phyloP scores from a whole-genome alignment of 2,797 vertebrate species.

The Ptychobarbus kaznakovi region DNA sequence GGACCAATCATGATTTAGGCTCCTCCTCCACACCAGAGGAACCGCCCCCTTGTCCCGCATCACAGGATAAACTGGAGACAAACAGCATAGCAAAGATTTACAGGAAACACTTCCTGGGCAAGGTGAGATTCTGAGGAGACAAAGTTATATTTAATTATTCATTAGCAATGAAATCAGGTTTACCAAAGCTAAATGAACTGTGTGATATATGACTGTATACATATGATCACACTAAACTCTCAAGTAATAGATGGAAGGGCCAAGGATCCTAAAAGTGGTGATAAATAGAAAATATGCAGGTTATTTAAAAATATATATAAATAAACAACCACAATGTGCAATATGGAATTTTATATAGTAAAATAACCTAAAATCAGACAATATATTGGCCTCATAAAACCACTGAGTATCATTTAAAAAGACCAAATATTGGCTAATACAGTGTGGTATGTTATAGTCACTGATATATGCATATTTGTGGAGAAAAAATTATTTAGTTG shows the following conservation, averaged over 20 bases:
- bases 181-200: background rate
- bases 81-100: constrained; percentile 89
- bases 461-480: background rate
- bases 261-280: background rate
- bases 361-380: background rate
- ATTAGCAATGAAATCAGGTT: background rate
- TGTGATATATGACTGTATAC: too few species aligned
- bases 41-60: constrained; percentile 76
- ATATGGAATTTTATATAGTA: background rate
- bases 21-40: constrained; percentile 70
- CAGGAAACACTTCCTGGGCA: constrained; percentile 93
- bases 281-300: background rate
- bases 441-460: background rate
- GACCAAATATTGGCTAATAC: background rate
- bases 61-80: constrained; percentile 87
- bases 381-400: background rate
- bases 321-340: background rate
- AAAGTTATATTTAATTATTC: background rate
- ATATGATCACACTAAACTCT: background rate
- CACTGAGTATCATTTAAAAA: background rate
- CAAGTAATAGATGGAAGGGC: background rate
- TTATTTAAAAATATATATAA: too few species aligned
- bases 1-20: constrained; percentile 89
- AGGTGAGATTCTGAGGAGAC: constrained; percentile 78
- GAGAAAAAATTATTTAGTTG: background rate